Evolutionary conservation across 2,113 vertebrate genomes (phyloP).

Genomic region (Enhydra lutris): DNA sequence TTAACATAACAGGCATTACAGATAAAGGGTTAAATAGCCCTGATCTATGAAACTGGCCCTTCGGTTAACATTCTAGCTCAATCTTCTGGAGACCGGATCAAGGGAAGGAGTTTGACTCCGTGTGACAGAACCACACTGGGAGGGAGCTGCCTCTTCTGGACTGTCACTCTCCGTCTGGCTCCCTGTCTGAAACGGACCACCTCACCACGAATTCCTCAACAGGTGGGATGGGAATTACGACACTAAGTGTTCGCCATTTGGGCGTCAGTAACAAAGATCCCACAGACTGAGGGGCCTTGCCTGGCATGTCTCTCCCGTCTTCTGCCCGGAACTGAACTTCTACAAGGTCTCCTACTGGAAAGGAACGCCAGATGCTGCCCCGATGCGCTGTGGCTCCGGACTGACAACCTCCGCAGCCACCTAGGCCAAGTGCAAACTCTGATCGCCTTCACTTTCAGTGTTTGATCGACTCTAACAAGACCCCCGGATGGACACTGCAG

Average conservation of each 20-base stretch:
- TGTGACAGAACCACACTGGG: neutral
- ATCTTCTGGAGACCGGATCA: neutral
- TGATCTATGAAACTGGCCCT: neutral
- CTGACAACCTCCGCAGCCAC: neutral
- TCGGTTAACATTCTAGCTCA: neutral
- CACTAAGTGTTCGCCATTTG: neutral
- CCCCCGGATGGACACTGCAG: neutral
- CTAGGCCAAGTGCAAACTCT: neutral
- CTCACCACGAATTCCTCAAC: neutral
- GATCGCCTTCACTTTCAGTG: neutral
- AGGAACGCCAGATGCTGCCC: neutral
- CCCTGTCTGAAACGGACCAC: neutral
- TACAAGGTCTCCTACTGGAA: no score
- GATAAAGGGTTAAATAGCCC: neutral
- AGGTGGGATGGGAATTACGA: neutral
- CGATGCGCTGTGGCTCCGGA: neutral
- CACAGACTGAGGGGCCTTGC: neutral
- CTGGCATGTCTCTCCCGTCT: no score
- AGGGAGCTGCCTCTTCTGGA: neutral
- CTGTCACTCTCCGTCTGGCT: neutral
- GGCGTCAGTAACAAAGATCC: neutral
- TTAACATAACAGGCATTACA: neutral
- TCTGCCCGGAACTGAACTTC: rapidly evolving
- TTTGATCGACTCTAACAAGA: neutral
- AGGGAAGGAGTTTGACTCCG: neutral